A percentile compares a stretch with the other conserved stretches of the same genome.
phyloP scores from a whole-genome alignment of 2,113 vertebrate genomes.

The Plotosus lineatus region DNA sequence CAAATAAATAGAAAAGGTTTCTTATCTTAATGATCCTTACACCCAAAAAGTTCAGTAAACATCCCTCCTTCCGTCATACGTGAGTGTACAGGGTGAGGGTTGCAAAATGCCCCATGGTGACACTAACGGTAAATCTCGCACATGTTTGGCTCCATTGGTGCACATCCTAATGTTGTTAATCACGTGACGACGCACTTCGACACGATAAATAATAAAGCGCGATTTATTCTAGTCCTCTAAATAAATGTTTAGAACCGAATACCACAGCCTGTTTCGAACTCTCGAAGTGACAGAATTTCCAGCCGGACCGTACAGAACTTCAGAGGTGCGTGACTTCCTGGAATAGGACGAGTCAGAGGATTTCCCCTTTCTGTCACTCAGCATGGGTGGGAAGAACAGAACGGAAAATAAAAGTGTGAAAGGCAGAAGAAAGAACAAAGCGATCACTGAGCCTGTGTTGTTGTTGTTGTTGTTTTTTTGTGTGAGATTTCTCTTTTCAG shows the following conservation, averaged over 20 bases:
- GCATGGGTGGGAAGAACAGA: slow-evolving; percentile 12
- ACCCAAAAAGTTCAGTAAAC: background rate
- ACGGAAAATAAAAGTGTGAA: slow-evolving; percentile 15
- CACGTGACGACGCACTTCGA: background rate
- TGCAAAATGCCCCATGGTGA: background rate
- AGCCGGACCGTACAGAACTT: background rate
- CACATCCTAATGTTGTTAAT: background rate
- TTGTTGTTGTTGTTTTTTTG: background rate
- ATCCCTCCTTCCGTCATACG: background rate
- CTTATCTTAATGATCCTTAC: slow-evolving; percentile 20
- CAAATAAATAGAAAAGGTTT: background rate
- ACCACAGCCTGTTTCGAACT: background rate
- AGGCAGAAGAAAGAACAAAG: background rate
- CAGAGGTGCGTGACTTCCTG: background rate
- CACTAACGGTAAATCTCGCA: background rate
- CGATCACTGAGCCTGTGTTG: background rate
- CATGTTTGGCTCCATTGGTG: background rate
- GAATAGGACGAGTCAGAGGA: slow-evolving; percentile 21
- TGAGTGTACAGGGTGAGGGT: no score
- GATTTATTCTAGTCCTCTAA: background rate
- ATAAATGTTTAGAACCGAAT: background rate
- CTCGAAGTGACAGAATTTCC: background rate
- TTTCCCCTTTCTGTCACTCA: slow-evolving; percentile 24
- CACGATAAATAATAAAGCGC: background rate
- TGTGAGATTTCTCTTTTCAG: no score